A percentile compares a stretch with the other conserved stretches of the same genome.
These are phyloP conservation scores for Cerceris ruficornis DNA, from an alignment of 2,888 invertebrate species.

Conservation along the genomic window DNA sequence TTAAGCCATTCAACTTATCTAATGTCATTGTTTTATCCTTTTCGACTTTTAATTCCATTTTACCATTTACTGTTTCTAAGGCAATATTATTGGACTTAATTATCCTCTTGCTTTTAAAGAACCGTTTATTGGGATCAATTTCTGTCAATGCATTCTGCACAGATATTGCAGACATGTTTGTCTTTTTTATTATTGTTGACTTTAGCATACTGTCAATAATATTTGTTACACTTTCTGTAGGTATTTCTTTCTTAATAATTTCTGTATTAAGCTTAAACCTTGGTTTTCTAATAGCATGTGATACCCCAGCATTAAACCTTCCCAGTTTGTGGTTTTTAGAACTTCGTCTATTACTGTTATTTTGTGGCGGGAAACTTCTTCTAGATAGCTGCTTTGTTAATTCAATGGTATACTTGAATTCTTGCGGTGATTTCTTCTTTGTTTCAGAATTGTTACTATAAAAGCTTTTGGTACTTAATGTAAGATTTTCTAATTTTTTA, in stretches of 20 bases:
- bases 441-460: slow-evolving; percentile 63
- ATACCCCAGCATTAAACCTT: slow-evolving; percentile 87
- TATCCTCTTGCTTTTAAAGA: slow-evolving; percentile 80
- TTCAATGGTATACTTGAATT: not conserved
- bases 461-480: slow-evolving; percentile 73
- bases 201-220: slow-evolving; percentile 3
- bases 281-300: slow-evolving; percentile 86
- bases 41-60: slow-evolving; percentile 64
- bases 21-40: slow-evolving; percentile 57
- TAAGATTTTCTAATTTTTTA: slow-evolving; percentile 52
- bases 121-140: slow-evolving; percentile 77
- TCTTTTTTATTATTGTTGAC: slow-evolving; percentile 10
- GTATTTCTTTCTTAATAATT: slow-evolving; percentile 22
- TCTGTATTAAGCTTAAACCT: slow-evolving; percentile 78
- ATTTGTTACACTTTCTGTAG: not conserved
- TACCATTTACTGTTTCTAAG: slow-evolving; percentile 79
- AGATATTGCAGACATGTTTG: not conserved
- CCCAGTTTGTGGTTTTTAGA: slow-evolving; percentile 82
- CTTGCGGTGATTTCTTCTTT: not conserved
- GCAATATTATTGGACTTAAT: slow-evolving; percentile 67
- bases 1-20: slow-evolving; percentile 33
- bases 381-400: slow-evolving; percentile 32
- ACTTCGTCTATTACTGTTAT: slow-evolving; percentile 65
- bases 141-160: slow-evolving; percentile 48
- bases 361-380: slow-evolving; percentile 49